Percentiles rank a stretch among this genome's conserved stretches.
Conservation (phyloP, 2,888 invertebrate genomes). For the Hanleya hanleyi region DNA sequence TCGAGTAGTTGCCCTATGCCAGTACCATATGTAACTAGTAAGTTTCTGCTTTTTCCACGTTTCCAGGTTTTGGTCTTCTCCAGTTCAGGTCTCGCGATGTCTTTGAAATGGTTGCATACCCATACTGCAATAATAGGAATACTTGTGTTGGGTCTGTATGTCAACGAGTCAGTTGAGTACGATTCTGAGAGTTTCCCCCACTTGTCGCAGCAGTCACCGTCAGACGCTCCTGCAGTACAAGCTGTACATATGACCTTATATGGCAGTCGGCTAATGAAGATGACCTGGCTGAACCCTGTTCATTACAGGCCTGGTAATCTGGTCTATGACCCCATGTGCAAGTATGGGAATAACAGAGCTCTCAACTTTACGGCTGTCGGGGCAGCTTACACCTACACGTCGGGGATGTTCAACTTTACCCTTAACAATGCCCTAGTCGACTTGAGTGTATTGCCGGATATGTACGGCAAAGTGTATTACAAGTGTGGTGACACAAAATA, state of each 20-base stretch:
- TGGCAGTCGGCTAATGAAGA: not conserved
- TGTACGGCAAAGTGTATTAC: slow-evolving; percentile 21
- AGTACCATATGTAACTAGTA: too few species aligned
- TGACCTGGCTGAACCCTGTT: not conserved
- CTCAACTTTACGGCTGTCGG: not conserved
- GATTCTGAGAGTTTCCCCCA: too few species aligned
- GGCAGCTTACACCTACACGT: not conserved
- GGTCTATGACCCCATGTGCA: not conserved
- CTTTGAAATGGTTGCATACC: too few species aligned
- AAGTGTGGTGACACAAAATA: slow-evolving; percentile 30
- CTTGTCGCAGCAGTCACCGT: too few species aligned
- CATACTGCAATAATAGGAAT: too few species aligned
- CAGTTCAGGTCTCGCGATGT: too few species aligned
- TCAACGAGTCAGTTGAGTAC: too few species aligned
- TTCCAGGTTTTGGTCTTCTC: too few species aligned
- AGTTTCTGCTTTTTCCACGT: too few species aligned
- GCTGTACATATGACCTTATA: not conserved
- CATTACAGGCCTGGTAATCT: not conserved
- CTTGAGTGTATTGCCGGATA: not conserved
- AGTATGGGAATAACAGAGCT: not conserved
- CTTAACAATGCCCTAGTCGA: slow-evolving; percentile 29
- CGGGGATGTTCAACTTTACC: slow-evolving; percentile 6
- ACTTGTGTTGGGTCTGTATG: too few species aligned
- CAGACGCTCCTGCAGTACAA: not conserved
- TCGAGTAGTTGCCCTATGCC: too few species aligned